Evolutionary conservation across 1,140 invertebrate species (phyloP).

Genomic region (Aphelenchoides fujianensis): DNA sequence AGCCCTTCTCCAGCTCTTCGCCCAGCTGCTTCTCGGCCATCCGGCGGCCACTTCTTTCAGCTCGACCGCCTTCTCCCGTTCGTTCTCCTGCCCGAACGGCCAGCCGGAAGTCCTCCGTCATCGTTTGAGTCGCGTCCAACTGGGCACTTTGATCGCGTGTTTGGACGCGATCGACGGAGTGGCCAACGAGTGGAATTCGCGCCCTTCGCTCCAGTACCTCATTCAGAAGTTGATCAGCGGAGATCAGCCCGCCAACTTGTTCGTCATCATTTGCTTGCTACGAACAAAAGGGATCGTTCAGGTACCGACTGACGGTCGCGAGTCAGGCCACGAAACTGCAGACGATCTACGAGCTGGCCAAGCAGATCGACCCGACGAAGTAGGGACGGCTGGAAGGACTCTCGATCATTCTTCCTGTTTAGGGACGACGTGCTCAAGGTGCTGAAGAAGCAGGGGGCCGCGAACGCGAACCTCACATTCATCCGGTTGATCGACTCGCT

Average conservation of each 20-base stretch:
- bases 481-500: slow-evolving; percentile 11
- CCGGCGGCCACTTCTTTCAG: not conserved
- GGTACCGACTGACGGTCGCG: slow-evolving; percentile 2
- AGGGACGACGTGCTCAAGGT: slow-evolving; percentile 19
- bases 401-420: not conserved
- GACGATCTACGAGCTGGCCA: slow-evolving; percentile 13
- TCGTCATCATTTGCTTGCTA: not conserved
- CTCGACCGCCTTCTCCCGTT: not conserved
- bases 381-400: not conserved
- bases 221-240: slow-evolving; percentile 24
- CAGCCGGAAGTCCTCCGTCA: not conserved
- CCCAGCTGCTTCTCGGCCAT: slow-evolving; percentile 2
- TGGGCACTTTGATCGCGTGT: slow-evolving; percentile 19
- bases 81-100: not conserved
- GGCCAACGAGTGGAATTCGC: slow-evolving; percentile 27
- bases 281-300: slow-evolving; percentile 7
- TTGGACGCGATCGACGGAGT: slow-evolving; percentile 21
- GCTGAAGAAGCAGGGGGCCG: slow-evolving; percentile 11
- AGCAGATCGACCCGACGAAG: slow-evolving; percentile 16
- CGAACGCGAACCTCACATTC: not conserved
- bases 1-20: slow-evolving; percentile 7
- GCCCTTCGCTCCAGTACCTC: slow-evolving; percentile 30
- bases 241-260: slow-evolving; percentile 23
- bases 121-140: not conserved
- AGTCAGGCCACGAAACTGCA: slow-evolving; percentile 14